phyloP scores from a whole-genome alignment of 2,113 vertebrate genomes.

The Epinephelus moara region DNA sequence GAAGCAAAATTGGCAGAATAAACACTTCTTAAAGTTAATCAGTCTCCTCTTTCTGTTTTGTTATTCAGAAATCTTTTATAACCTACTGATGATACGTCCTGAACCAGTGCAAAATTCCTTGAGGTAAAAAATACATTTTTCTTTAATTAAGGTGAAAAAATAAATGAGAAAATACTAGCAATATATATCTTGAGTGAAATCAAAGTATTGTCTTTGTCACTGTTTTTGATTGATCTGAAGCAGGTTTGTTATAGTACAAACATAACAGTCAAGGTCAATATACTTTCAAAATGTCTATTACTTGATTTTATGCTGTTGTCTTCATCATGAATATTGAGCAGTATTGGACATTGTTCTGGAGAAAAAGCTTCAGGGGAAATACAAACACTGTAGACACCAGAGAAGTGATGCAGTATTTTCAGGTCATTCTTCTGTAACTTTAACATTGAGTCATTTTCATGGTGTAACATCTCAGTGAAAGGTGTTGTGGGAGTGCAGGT shows the following conservation, averaged over 20 bases:
- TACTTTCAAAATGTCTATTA: background rate
- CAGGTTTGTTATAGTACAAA: constrained; percentile 7
- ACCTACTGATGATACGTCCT: constrained; percentile 11
- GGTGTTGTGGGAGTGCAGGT: background rate
- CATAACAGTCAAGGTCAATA: constrained; percentile 9
- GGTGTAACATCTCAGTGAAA: constrained; percentile 6
- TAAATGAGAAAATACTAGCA: background rate
- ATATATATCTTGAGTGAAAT: background rate
- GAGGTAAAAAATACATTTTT: constrained; percentile 51
- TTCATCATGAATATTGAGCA: constrained; percentile 41
- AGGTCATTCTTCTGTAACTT: constrained; percentile 30
- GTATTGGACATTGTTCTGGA: background rate
- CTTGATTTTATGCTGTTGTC: constrained; percentile 24
- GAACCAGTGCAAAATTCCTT: constrained; percentile 32
- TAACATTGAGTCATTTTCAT: constrained; percentile 10
- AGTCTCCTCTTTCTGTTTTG: background rate
- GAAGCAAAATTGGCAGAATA: background rate
- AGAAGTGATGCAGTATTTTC: constrained; percentile 23
- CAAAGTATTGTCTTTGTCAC: background rate
- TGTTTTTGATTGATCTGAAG: constrained; percentile 39
- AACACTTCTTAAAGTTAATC: background rate
- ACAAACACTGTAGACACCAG: constrained; percentile 31
- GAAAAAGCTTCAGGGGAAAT: constrained; percentile 23
- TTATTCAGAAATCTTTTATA: constrained; percentile 2
- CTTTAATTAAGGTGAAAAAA: background rate